A percentile compares a stretch with the other conserved stretches of the same genome.
phyloP scores from a whole-genome alignment of 1,140 invertebrate species.

The Aleiodes sp. region DNA sequence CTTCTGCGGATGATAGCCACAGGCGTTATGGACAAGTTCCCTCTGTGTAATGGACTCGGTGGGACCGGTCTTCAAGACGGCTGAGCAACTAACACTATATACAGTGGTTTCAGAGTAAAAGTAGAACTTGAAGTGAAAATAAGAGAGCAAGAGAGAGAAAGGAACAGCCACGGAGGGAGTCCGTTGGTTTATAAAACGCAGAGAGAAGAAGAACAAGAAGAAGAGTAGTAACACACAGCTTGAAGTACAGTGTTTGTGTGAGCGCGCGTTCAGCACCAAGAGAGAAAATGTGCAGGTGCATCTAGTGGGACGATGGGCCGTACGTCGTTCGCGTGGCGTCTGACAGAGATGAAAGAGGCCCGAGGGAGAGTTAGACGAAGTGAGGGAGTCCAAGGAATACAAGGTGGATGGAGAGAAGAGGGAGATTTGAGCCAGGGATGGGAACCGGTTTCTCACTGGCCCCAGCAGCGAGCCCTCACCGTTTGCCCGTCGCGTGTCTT shows the following conservation, averaged over 20 bases:
- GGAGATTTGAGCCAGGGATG: constrained; percentile 25
- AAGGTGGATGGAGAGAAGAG: constrained; percentile 31
- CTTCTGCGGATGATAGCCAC: constrained; percentile 62
- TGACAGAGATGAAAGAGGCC: constrained; percentile 38
- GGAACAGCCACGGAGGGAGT: constrained; percentile 19
- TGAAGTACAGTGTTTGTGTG: neutral
- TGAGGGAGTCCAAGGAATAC: no score
- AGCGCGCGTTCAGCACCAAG: constrained; percentile 24
- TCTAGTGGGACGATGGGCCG: constrained; percentile 41
- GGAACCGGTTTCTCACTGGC: constrained; percentile 48
- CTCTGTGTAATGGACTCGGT: constrained; percentile 46
- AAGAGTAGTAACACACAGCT: constrained; percentile 38
- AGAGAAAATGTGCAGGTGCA: constrained; percentile 49
- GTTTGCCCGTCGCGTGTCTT: constrained; percentile 15
- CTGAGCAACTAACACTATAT: constrained; percentile 37
- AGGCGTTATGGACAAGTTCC: constrained; percentile 58
- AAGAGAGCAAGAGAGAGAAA: neutral
- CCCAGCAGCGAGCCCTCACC: constrained; percentile 5
- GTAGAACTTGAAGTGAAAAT: neutral
- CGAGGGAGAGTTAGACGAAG: constrained; percentile 27
- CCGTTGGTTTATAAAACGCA: neutral
- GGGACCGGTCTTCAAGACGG: constrained; percentile 32
- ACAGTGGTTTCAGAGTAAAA: neutral
- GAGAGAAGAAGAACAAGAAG: constrained; percentile 11
- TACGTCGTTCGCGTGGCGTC: constrained; percentile 60